A percentile compares a stretch with the other conserved stretches of the same genome.
phyloP scores from a whole-genome alignment of 2,888 invertebrate species.

The Neelides folsomi region DNA sequence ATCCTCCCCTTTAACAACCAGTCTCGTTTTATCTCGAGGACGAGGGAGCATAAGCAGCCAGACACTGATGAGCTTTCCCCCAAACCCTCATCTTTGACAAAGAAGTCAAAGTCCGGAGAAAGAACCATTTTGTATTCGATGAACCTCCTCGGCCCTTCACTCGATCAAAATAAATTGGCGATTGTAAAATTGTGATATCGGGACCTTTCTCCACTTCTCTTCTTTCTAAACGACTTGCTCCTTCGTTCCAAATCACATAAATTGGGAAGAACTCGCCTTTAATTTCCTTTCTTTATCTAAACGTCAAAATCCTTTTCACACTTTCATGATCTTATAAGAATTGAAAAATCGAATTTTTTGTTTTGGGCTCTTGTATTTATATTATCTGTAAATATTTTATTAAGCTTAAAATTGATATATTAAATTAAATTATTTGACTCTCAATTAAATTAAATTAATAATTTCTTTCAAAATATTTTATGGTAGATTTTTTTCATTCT shows the following conservation, averaged over 20 bases:
- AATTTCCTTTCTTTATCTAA: too few species aligned
- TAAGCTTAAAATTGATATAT: too few species aligned
- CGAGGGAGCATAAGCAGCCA: conserved; percentile 2
- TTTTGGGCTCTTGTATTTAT: too few species aligned
- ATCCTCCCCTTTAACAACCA: neutral
- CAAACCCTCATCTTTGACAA: neutral
- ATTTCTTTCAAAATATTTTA: too few species aligned
- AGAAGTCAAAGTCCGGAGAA: conserved; percentile 5
- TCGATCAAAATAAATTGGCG: conserved; percentile 11
- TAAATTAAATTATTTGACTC: too few species aligned
- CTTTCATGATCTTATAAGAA: too few species aligned
- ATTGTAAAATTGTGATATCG: conserved; percentile 11
- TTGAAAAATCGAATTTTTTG: too few species aligned
- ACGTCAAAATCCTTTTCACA: too few species aligned
- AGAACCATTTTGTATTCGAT: conserved; percentile 9
- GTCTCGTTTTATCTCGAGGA: neutral
- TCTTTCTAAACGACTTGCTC: neutral
- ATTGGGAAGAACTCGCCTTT: too few species aligned
- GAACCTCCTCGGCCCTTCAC: conserved; percentile 1
- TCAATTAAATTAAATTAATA: too few species aligned
- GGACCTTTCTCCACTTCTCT: conserved; percentile 6
- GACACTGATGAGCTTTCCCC: neutral
- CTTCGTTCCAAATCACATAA: neutral
- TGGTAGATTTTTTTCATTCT: too few species aligned
- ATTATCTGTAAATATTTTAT: too few species aligned